phyloP scores from a whole-genome alignment of 2,797 vertebrate genomes.

The Nasua narica region DNA sequence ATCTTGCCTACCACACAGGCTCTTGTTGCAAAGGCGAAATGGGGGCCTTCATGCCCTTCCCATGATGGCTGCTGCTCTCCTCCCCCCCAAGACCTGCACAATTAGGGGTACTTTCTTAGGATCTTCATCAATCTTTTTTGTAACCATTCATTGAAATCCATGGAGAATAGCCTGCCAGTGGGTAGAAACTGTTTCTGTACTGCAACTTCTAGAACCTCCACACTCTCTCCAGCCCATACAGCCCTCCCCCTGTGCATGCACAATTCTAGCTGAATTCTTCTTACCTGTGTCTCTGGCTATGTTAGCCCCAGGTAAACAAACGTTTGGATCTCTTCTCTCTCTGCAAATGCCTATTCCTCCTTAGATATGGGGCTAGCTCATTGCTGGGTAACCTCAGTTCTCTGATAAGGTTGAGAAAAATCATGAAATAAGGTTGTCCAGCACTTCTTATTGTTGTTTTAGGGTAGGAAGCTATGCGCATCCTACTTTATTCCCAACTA shows the following conservation, averaged over 20 bases:
- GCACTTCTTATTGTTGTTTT: background rate
- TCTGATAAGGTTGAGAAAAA: background rate
- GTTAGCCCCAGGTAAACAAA: background rate
- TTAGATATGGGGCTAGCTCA: background rate
- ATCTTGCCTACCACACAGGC: no score
- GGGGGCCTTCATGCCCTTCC: rapidly evolving
- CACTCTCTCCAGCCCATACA: no score
- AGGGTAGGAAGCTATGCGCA: background rate
- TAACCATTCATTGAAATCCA: no score
- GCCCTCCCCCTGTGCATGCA: no score
- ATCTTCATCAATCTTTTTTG: no score
- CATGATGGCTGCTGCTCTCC: no score
- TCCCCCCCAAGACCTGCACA: background rate
- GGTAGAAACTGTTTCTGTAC: no score
- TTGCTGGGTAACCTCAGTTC: background rate
- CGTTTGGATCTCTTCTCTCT: background rate
- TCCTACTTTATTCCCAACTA: background rate
- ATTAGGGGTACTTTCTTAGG: background rate
- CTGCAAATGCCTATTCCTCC: background rate
- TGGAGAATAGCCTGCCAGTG: no score
- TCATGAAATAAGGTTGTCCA: background rate
- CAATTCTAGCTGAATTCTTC: background rate
- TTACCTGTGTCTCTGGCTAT: background rate
- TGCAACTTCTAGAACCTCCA: no score
- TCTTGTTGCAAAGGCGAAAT: background rate